Percentiles rank a stretch among this genome's conserved stretches.
Evolutionary conservation across 2,113 vertebrate species (phyloP).

Genomic region (Serinus canaria): DNA sequence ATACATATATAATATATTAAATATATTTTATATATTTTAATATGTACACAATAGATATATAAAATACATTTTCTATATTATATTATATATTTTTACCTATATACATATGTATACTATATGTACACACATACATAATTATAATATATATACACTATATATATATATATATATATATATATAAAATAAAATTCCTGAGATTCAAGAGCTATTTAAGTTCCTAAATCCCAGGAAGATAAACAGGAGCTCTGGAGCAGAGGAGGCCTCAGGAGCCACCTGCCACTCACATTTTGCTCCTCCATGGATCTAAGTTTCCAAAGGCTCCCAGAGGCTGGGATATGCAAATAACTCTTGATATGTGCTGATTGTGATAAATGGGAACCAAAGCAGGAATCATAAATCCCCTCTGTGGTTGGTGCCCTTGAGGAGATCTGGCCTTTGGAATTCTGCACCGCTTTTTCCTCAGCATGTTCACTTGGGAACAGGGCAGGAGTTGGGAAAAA

Average conservation of each 20-base stretch:
- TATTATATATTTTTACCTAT: too few relatives aligned
- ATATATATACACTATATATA: too few relatives aligned
- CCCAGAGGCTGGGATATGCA: neutral
- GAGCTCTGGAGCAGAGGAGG: neutral
- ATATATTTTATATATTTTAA: too few relatives aligned
- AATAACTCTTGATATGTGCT: neutral
- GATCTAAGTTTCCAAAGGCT: neutral
- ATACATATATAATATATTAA: too few relatives aligned
- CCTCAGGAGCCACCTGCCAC: neutral
- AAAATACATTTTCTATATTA: too few relatives aligned
- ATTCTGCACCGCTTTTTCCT: neutral
- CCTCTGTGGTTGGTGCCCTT: neutral
- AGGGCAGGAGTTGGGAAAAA: neutral
- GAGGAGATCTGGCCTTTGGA: neutral
- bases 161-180: too few relatives aligned
- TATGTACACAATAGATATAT: too few relatives aligned
- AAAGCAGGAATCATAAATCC: neutral
- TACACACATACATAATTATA: too few relatives aligned
- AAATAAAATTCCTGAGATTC: neutral
- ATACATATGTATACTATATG: too few relatives aligned
- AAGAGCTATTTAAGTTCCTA: neutral
- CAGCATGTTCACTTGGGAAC: neutral
- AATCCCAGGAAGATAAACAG: neutral
- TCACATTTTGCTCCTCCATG: neutral
- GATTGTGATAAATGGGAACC: neutral